Conservation (phyloP, 2,888 invertebrate species). For the Hemithea aestivaria region DNA sequence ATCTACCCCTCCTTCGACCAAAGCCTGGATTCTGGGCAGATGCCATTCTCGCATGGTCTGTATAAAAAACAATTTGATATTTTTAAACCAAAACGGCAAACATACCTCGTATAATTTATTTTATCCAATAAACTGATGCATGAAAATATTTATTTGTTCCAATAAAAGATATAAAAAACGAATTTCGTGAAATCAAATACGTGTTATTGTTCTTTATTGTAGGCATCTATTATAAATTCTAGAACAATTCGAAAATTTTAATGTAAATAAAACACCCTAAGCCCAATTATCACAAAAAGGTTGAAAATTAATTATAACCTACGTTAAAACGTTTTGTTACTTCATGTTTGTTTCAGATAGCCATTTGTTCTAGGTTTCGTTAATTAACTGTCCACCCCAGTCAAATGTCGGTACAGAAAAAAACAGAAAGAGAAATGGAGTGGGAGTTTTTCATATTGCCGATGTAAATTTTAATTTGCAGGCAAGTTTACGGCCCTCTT, state of each 20-base stretch:
- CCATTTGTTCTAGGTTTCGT: slow-evolving; percentile 66
- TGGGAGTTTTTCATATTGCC: slow-evolving; percentile 73
- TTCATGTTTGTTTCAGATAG: slow-evolving; percentile 50
- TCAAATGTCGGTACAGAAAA: slow-evolving; percentile 60
- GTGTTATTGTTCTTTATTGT: too few relatives aligned
- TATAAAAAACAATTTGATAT: slow-evolving; percentile 10
- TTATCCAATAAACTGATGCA: too few relatives aligned
- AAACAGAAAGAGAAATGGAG: slow-evolving; percentile 64
- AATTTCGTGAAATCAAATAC: too few relatives aligned
- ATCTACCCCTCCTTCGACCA: slow-evolving; percentile 90
- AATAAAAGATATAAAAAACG: too few relatives aligned
- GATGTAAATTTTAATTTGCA: slow-evolving; percentile 78
- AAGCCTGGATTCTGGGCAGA: slow-evolving; percentile 86
- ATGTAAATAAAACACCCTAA: too few relatives aligned
- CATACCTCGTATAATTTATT: slow-evolving; percentile 7
- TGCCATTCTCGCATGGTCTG: slow-evolving; percentile 90
- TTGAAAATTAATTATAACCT: slow-evolving; percentile 30
- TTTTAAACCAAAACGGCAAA: slow-evolving; percentile 10
- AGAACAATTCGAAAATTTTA: too few relatives aligned
- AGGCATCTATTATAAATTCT: too few relatives aligned
- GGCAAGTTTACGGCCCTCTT: slow-evolving; percentile 74
- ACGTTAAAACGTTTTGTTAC: slow-evolving; percentile 34
- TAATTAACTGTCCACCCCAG: slow-evolving; percentile 72
- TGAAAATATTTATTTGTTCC: too few relatives aligned
- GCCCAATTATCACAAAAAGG: slow-evolving; percentile 10